These are phyloP conservation scores for Eristalis intricaria DNA, from an alignment of 2,888 invertebrate genomes.

Conservation along the genomic window DNA sequence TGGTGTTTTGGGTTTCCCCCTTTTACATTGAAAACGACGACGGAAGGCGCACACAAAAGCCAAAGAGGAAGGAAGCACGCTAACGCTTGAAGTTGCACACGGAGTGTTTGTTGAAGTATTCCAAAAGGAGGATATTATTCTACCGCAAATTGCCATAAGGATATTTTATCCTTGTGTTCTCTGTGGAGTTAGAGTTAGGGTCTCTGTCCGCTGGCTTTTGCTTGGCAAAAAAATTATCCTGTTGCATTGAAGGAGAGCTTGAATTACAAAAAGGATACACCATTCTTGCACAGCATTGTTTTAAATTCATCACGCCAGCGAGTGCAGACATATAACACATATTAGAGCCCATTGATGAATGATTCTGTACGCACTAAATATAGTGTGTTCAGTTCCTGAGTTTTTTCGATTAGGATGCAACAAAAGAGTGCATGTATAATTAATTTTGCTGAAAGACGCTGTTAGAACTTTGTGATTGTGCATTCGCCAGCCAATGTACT, in stretches of 20 bases:
- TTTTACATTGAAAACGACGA: slow-evolving; percentile 11
- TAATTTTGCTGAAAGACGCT: too few relatives aligned
- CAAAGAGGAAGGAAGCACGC: slow-evolving; percentile 67
- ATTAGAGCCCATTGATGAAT: neutral
- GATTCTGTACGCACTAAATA: too few relatives aligned
- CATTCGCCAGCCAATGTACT: too few relatives aligned
- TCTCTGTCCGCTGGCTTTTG: slow-evolving; percentile 58
- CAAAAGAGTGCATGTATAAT: too few relatives aligned
- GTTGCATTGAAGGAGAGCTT: slow-evolving; percentile 47
- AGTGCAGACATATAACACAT: neutral
- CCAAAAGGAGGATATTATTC: slow-evolving; percentile 57
- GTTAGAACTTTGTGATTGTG: too few relatives aligned
- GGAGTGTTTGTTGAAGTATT: slow-evolving; percentile 53
- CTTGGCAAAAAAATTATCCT: slow-evolving; percentile 69
- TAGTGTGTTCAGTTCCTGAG: too few relatives aligned
- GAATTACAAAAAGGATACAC: slow-evolving; percentile 34
- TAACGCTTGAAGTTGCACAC: slow-evolving; percentile 66
- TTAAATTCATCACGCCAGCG: neutral
- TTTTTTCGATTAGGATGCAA: too few relatives aligned
- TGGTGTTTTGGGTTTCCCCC: slow-evolving; percentile 53
- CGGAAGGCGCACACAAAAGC: slow-evolving; percentile 49
- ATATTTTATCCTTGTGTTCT: slow-evolving; percentile 58
- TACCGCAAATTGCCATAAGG: slow-evolving; percentile 71
- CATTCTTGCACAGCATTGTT: neutral
- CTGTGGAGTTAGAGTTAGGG: slow-evolving; percentile 26